Evolutionary conservation across 92 coral and sea anemone species (phyloP).

Genomic region (Parazoanthus swiftii): DNA sequence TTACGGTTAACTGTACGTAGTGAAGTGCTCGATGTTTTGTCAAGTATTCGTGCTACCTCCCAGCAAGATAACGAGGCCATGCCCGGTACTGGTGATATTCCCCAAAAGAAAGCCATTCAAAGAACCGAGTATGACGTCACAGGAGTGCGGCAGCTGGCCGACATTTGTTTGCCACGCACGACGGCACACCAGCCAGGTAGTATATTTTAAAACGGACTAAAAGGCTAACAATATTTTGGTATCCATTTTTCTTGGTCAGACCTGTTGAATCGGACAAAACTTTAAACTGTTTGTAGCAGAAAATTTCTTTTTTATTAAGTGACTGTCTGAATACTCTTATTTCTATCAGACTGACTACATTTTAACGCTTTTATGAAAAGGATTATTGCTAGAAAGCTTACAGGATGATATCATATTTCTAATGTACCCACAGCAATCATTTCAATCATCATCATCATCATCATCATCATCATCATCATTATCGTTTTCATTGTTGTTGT

Average conservation of each 20-base stretch:
- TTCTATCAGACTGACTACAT: too few species aligned
- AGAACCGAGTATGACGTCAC: not conserved
- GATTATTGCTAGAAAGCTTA: too few species aligned
- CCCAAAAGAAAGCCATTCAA: not conserved
- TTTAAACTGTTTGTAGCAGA: too few species aligned
- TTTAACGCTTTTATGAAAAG: too few species aligned
- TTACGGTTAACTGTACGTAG: not conserved
- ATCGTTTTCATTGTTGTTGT: too few species aligned
- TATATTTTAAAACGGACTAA: not conserved
- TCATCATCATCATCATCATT: too few species aligned
- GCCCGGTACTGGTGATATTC: not conserved
- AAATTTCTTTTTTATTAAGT: too few species aligned
- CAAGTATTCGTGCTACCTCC: not conserved
- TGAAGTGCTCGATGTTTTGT: slow-evolving; percentile 4
- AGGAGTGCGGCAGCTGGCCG: not conserved
- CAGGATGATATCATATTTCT: too few species aligned
- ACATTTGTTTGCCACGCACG: not conserved
- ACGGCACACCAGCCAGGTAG: not conserved
- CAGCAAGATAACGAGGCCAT: not conserved
- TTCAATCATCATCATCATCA: too few species aligned
- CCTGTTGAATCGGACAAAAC: not conserved
- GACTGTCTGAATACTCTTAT: too few species aligned
- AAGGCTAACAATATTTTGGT: not conserved
- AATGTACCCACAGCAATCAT: not conserved
- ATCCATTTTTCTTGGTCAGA: too few species aligned